Base-by-base conservation (phyloP, 1,140 invertebrate genomes). In the Leptinotarsa undecemlineata region DNA sequence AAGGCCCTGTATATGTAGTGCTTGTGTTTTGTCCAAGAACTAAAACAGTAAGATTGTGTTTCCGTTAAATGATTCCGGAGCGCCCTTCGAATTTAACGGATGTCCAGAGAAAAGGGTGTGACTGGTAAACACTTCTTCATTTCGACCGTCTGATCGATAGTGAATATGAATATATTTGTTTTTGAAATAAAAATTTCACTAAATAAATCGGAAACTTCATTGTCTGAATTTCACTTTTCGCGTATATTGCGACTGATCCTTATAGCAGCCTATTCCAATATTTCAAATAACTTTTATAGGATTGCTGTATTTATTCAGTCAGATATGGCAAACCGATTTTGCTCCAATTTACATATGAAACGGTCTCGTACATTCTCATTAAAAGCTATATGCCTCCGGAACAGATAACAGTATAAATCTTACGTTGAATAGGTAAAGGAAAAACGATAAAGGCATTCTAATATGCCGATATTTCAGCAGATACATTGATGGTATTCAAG, bases 401-500 rank as follows among this genome's bases (percentile, higher is more conserved):
- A 21, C 63, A 66, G n/a, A 66, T 66, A 66, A 66, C 63, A 66
- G 26, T 66, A 66, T 66, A 66, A 66, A 66, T 66, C 63, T 66
- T 23, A 23, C 13, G 63, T 21, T 66, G 63, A 66, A 66, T 66
- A 66, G 63, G 20, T 66, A 66, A 21, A 66, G 67, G 19, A 68
- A 68, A 68, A 68, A 42, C 67, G 67, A 68, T 68, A 48, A 61
- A 71, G 69, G 69, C 47, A 60, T 71, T 61, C 69, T 62, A 71
- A 71, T 71, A 71, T 33, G 69, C 69, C 60, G 51, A 71, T 71
- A 71, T 62, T 62, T 61, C 69, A 62, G 42, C 69, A 33, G 47
- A 71, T 71, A 26, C 69, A 61, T 26, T 61, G 69, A 71, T 48
- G 69, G 69, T 42, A 69, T 69, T 69, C 69, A 71, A 71, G 51